These are phyloP conservation scores for Oxycera nigricornis DNA, from an alignment of 2,888 invertebrate species.

Conservation along the genomic window DNA sequence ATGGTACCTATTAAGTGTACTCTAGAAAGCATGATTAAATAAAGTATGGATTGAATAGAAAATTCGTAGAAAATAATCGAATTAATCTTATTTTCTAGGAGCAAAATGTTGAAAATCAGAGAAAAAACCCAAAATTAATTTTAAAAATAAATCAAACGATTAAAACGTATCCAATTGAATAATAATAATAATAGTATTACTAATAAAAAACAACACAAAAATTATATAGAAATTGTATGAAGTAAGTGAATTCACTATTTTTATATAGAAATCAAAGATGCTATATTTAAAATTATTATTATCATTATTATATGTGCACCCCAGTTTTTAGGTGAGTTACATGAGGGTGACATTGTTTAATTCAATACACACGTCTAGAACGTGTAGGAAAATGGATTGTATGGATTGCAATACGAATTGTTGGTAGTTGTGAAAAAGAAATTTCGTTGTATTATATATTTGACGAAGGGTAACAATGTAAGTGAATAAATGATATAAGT, in stretches of 20 bases:
- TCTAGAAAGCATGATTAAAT: not conserved
- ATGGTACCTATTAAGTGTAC: too few species aligned
- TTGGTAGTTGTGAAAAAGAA: too few species aligned
- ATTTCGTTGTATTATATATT: too few species aligned
- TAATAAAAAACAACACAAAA: not conserved
- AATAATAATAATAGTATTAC: not conserved
- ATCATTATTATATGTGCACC: too few species aligned
- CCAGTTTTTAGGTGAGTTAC: too few species aligned
- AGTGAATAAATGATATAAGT: too few species aligned
- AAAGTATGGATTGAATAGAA: not conserved
- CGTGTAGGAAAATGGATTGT: too few species aligned
- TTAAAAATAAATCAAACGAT: conserved; percentile 15
- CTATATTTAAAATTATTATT: not conserved
- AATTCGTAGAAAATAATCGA: not conserved
- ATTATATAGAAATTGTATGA: conserved; percentile 27
- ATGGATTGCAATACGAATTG: too few species aligned
- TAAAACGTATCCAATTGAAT: conserved; percentile 12
- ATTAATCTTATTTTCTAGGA: not conserved
- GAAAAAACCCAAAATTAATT: too few species aligned
- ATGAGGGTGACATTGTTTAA: too few species aligned
- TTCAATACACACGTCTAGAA: too few species aligned
- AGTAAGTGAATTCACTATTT: conserved; percentile 39
- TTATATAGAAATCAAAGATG: conserved; percentile 32
- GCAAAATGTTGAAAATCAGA: not conserved
- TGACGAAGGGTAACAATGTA: too few species aligned